Conservation (phyloP, 2,797 vertebrate species). For the Pogonophryne albipinna region DNA sequence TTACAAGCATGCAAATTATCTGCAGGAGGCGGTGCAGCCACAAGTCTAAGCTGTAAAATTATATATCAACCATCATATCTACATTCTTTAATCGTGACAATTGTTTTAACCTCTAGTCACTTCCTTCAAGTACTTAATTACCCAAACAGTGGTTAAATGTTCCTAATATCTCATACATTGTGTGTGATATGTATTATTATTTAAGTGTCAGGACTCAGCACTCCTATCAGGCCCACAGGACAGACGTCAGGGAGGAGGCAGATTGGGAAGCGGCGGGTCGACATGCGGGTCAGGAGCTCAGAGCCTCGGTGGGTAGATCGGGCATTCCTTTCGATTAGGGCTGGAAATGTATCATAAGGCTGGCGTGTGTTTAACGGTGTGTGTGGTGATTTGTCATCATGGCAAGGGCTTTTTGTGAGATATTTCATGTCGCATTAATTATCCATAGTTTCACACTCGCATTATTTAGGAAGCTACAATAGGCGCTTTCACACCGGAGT, state of each 20-base stretch:
- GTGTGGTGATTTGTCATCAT: not conserved
- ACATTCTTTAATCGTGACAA: not conserved
- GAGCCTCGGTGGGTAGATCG: slow-evolving; percentile 31
- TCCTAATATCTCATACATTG: slow-evolving; percentile 1
- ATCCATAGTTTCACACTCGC: not conserved
- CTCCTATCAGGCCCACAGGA: slow-evolving; percentile 9
- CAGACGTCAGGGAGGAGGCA: slow-evolving; percentile 4
- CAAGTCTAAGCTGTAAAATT: not conserved
- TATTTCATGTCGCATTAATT: not conserved
- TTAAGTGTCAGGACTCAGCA: slow-evolving; percentile 18
- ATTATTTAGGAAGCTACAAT: not conserved
- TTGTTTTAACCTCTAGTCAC: not conserved
- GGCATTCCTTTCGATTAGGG: slow-evolving; percentile 34
- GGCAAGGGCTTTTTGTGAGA: not conserved
- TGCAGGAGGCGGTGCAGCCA: not conserved
- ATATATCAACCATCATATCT: not conserved
- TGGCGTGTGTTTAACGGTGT: not conserved
- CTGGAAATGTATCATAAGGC: not conserved
- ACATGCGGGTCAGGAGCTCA: slow-evolving; percentile 39
- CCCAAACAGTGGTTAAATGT: not conserved
- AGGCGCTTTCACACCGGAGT: not conserved
- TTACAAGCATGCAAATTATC: not conserved
- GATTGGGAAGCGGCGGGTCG: slow-evolving; percentile 33
- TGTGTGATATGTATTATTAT: not conserved
- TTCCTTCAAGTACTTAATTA: not conserved